These are phyloP conservation scores for Rhinogobius similis DNA, from an alignment of 2,113 vertebrate species.

Conservation along the genomic window DNA sequence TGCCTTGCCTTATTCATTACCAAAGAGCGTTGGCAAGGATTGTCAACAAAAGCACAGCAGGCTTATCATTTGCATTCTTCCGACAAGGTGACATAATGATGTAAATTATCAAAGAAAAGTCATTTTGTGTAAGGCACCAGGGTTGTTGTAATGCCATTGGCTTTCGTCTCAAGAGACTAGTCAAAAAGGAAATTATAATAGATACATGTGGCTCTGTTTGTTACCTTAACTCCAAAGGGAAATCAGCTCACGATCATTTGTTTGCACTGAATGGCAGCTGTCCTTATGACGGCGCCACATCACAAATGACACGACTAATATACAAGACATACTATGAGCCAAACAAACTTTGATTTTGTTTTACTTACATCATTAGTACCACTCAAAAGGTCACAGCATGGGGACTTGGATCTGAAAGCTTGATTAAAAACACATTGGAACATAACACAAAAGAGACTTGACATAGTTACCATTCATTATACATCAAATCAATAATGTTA, in stretches of 20 bases:
- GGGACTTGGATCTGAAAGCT: constrained; percentile 46
- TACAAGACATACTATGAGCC: constrained; percentile 44
- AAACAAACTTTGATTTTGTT: constrained; percentile 71
- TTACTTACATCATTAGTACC: constrained; percentile 63
- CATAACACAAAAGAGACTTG: constrained; percentile 61
- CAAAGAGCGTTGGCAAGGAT: constrained; percentile 61
- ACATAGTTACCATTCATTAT: constrained; percentile 86
- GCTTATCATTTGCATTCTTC: constrained; percentile 65
- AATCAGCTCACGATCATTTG: constrained; percentile 57
- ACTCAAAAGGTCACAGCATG: constrained; percentile 58
- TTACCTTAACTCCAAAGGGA: constrained; percentile 64
- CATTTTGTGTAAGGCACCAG: constrained; percentile 53
- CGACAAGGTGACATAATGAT: constrained; percentile 72
- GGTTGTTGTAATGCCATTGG: constrained; percentile 61
- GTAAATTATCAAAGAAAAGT: constrained; percentile 73
- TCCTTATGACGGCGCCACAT: constrained; percentile 55
- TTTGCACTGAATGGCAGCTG: constrained; percentile 67
- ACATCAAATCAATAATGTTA: constrained; percentile 94
- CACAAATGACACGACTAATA: constrained; percentile 60
- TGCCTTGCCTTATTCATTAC: constrained; percentile 72
- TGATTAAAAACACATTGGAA: constrained; percentile 62
- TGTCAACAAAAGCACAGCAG: constrained; percentile 67
- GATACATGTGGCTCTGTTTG: constrained; percentile 61
- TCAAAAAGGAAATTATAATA: constrained; percentile 64
- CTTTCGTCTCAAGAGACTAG: constrained; percentile 62